phyloP scores from a whole-genome alignment of 2,797 vertebrate species.

The Hydrocynus forskahlii region DNA sequence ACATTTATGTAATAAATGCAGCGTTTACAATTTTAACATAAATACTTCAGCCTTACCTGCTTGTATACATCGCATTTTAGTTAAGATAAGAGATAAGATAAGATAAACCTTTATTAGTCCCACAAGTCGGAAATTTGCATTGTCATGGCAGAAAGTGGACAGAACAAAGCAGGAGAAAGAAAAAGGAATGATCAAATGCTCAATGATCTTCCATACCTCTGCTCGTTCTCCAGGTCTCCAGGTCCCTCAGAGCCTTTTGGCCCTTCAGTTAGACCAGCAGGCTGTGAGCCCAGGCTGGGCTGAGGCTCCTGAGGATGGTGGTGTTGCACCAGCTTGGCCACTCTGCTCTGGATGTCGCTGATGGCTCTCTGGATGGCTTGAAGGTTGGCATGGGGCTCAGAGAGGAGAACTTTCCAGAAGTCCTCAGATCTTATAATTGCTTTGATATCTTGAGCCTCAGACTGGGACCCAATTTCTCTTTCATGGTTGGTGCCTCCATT shows the following conservation, averaged over 20 bases:
- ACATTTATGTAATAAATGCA: too few relatives aligned
- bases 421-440: not conserved
- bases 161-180: not conserved
- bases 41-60: not conserved
- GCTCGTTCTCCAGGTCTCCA: constrained; percentile 34
- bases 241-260: constrained; percentile 44
- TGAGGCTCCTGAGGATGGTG: constrained; percentile 58
- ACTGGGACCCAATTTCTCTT: not conserved
- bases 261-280: constrained; percentile 26
- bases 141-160: too few relatives aligned
- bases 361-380: constrained; percentile 81
- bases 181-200: not conserved
- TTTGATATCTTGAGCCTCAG: not conserved
- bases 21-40: too few relatives aligned
- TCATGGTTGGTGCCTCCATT: not conserved
- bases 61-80: not conserved
- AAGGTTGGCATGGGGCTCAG: constrained; percentile 80
- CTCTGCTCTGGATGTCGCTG: constrained; percentile 79
- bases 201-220: constrained; percentile 43
- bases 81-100: too few relatives aligned
- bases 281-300: constrained; percentile 23
- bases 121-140: too few relatives aligned
- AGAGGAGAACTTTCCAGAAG: constrained; percentile 78
- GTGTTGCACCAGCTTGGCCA: constrained; percentile 86
- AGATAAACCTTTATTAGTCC: too few relatives aligned